Percentiles rank a stretch among this genome's conserved stretches.
Conservation (phyloP, 2,113 vertebrate genomes). For the Phoxinus phoxinus region DNA sequence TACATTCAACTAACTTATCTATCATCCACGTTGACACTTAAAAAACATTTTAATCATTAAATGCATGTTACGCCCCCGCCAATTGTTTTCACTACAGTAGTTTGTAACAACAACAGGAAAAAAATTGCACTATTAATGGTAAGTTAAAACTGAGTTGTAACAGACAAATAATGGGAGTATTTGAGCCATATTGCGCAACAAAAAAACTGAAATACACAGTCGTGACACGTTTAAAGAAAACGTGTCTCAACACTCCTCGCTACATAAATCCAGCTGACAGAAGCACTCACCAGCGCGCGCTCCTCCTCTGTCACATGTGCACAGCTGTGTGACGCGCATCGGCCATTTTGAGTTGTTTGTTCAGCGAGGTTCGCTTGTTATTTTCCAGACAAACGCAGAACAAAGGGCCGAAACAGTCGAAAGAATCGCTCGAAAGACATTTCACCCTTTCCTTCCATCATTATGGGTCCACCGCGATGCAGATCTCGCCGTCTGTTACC, state of each 20-base stretch:
- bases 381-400: constrained; percentile 60
- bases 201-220: too few species aligned
- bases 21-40: too few species aligned
- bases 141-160: background rate
- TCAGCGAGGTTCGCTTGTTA: constrained; percentile 60
- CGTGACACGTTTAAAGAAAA: background rate
- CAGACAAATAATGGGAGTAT: background rate
- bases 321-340: constrained; percentile 73
- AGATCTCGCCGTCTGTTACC: constrained; percentile 81
- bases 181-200: background rate
- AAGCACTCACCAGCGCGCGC: background rate
- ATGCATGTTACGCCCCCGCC: too few species aligned
- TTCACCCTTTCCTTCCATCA: constrained; percentile 73
- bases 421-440: constrained; percentile 68
- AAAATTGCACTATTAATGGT: background rate
- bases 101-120: too few species aligned
- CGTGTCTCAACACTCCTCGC: background rate
- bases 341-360: constrained; percentile 81
- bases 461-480: constrained; percentile 86
- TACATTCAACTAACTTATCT: background rate
- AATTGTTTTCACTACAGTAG: too few species aligned
- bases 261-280: constrained; percentile 12
- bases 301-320: constrained; percentile 50
- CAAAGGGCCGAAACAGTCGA: constrained; percentile 46
- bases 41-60: too few species aligned